These are phyloP conservation scores for Perca flavescens DNA, from an alignment of 2,113 vertebrate genomes.

Conservation along the genomic window DNA sequence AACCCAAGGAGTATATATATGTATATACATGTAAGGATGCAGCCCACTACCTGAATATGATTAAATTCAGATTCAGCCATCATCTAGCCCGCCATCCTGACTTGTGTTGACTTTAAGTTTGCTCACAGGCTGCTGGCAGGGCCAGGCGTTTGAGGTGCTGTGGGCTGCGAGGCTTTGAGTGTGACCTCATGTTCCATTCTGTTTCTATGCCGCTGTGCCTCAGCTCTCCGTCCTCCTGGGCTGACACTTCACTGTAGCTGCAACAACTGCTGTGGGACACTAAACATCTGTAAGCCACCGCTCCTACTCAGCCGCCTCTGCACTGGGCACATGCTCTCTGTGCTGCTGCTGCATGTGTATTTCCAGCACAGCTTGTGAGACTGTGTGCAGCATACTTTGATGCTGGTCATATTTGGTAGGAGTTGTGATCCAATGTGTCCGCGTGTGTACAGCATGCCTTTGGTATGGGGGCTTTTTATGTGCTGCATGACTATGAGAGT, in stretches of 20 bases:
- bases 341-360: conserved; percentile 21
- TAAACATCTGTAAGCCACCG: conserved; percentile 79
- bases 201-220: conserved; percentile 73
- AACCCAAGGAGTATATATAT: neutral
- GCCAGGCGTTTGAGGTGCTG: conserved; percentile 59
- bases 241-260: conserved; percentile 74
- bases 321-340: conserved; percentile 44
- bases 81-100: conserved; percentile 11
- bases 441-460: conserved; percentile 5
- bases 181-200: conserved; percentile 84
- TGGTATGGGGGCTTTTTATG: conserved; percentile 13
- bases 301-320: conserved; percentile 63
- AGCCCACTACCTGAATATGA: conserved; percentile 35
- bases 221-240: conserved; percentile 70
- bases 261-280: conserved; percentile 82
- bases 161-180: conserved; percentile 70
- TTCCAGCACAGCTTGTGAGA: conserved; percentile 50
- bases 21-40: conserved; percentile 13
- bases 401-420: conserved; percentile 35
- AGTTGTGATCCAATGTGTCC: conserved; percentile 33
- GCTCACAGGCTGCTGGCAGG: conserved; percentile 64
- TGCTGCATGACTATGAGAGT: conserved; percentile 3
- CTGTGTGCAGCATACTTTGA: conserved; percentile 53
- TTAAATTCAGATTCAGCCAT: conserved; percentile 61
- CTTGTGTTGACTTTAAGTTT: conserved; percentile 69